Conservation (phyloP, 2,113 vertebrate genomes). For the Rhizomys pruinosus region DNA sequence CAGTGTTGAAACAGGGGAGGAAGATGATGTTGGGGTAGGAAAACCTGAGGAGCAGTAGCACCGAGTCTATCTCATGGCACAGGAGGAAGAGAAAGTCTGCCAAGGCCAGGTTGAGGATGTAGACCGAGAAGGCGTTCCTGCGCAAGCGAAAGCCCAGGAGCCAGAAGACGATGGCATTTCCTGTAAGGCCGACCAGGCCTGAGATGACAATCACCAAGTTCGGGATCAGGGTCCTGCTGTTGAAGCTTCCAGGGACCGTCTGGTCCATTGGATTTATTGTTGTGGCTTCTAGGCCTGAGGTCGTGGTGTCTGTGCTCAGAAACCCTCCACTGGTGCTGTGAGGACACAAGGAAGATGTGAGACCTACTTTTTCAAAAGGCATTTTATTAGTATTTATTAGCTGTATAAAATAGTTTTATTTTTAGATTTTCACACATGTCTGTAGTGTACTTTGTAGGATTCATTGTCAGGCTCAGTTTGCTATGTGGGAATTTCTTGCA, state of each 20-base stretch:
- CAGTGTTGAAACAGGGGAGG: not conserved
- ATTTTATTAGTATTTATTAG: not conserved
- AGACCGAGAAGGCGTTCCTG: not conserved
- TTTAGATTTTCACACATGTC: not conserved
- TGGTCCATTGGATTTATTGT: not conserved
- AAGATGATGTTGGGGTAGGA: not conserved
- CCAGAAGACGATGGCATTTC: not conserved
- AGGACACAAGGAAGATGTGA: not conserved
- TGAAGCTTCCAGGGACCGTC: too few species aligned
- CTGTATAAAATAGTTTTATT: not conserved
- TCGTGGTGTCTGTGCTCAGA: not conserved
- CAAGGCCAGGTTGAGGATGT: not conserved
- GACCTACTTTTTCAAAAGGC: not conserved
- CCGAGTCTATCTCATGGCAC: not conserved
- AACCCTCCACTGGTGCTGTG: not conserved
- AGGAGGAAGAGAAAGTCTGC: constrained; percentile 37
- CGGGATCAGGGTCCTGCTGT: not conserved
- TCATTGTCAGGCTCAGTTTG: not conserved
- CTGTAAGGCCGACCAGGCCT: not conserved
- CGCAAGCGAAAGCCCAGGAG: not conserved
- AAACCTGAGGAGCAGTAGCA: not conserved
- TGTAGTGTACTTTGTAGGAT: not conserved
- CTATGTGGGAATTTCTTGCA: fast-evolving
- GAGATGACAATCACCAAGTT: not conserved
- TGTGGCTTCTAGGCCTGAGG: not conserved